phyloP scores from a whole-genome alignment of 2,113 vertebrate genomes.

The Dasyurus viverrinus region DNA sequence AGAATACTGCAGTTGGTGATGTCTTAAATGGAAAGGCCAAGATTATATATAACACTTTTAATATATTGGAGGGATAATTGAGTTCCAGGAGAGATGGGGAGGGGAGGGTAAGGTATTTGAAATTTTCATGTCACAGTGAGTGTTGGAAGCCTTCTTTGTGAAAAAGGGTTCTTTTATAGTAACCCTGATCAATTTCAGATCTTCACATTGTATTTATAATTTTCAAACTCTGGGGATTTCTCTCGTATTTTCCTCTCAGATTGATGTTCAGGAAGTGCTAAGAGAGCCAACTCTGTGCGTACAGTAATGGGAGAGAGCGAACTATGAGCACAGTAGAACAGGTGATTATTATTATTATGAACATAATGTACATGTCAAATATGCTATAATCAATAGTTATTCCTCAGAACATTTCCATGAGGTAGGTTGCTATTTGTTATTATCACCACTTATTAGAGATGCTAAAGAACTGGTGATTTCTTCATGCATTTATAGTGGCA shows the following conservation, averaged over 20 bases:
- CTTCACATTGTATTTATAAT: slow-evolving; percentile 52
- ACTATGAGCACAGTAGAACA: slow-evolving; percentile 37
- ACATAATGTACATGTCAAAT: background rate
- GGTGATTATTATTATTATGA: slow-evolving; percentile 39
- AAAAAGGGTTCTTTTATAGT: slow-evolving; percentile 34
- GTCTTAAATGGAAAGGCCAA: background rate
- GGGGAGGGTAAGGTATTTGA: slow-evolving; percentile 35
- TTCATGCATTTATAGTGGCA: slow-evolving; percentile 24
- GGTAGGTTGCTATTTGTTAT: background rate
- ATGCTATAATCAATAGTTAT: background rate
- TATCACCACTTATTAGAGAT: background rate
- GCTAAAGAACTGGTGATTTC: background rate
- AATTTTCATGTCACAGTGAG: slow-evolving; percentile 20
- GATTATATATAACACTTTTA: slow-evolving; percentile 21
- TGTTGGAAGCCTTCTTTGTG: slow-evolving; percentile 33
- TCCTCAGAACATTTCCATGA: slow-evolving; percentile 8
- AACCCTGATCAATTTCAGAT: slow-evolving; percentile 59
- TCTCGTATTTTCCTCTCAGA: slow-evolving; percentile 63
- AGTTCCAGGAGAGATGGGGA: slow-evolving; percentile 23
- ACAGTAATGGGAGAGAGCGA: slow-evolving; percentile 59
- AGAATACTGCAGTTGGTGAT: background rate
- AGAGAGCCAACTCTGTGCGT: slow-evolving; percentile 49
- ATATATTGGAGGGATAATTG: background rate
- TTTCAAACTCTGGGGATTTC: slow-evolving; percentile 60
- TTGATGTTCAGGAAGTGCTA: slow-evolving; percentile 58